These are phyloP conservation scores for Cephus rjabovi DNA, from an alignment of 2,888 invertebrate species.

Conservation along the genomic window DNA sequence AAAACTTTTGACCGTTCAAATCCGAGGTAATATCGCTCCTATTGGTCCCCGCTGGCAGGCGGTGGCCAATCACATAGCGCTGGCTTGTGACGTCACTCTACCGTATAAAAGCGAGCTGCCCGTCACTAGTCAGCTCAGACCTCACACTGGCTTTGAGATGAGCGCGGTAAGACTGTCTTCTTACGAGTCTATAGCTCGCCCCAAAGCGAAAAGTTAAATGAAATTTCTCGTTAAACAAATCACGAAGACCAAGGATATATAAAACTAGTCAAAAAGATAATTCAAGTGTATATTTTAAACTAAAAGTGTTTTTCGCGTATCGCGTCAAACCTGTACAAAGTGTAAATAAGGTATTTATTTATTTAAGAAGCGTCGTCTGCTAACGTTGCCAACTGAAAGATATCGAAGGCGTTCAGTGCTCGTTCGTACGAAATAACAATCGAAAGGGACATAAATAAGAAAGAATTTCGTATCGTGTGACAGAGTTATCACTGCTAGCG, in stretches of 20 bases:
- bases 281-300: conserved; percentile 12
- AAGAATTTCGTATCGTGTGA: not conserved
- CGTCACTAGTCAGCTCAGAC: conserved; percentile 53
- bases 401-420: conserved; percentile 14
- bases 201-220: conserved; percentile 19
- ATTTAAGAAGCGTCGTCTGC: conserved; percentile 11
- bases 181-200: conserved; percentile 28
- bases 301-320: conserved; percentile 3
- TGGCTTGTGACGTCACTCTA: conserved; percentile 50
- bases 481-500: not conserved
- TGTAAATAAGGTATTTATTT: conserved; percentile 30
- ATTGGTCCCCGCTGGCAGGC: conserved; percentile 46
- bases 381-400: conserved; percentile 1
- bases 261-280: conserved; percentile 46
- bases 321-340: conserved; percentile 27
- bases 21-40: conserved; percentile 57
- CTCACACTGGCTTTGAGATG: conserved; percentile 51
- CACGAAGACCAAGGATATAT: conserved; percentile 44
- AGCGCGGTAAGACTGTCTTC: conserved; percentile 43
- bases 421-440: conserved; percentile 1
- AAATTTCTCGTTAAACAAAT: conserved; percentile 9
- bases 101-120: conserved; percentile 49
- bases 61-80: conserved; percentile 46
- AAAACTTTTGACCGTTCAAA: conserved; percentile 28
- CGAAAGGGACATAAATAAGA: not conserved